phyloP scores from a whole-genome alignment of 1,140 invertebrate genomes.

The Thrips palmi region DNA sequence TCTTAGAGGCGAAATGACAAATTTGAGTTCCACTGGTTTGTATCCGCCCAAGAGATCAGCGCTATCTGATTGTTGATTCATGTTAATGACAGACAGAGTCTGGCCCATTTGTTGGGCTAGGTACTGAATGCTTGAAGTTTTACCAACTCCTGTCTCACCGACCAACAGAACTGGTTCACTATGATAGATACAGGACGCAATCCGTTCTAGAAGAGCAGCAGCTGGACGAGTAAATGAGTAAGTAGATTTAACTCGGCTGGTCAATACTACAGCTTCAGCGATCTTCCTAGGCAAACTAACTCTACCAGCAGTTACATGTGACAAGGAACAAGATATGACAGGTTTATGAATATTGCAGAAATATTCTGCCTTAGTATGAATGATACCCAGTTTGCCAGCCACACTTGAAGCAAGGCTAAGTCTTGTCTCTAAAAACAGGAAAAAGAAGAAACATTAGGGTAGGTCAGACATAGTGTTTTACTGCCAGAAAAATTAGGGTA shows the following conservation, averaged over 20 bases:
- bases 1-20: conserved; percentile 59
- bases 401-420: conserved; percentile 51
- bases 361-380: conserved; percentile 64
- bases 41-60: conserved; percentile 91
- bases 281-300: conserved; percentile 22
- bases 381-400: conserved; percentile 62
- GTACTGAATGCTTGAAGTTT: conserved; percentile 92
- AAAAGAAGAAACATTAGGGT: conserved; percentile 4
- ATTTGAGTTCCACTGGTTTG: conserved; percentile 85
- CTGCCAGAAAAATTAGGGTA: conserved; percentile 4
- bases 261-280: neutral
- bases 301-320: conserved; percentile 35
- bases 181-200: conserved; percentile 59
- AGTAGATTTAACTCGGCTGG: neutral
- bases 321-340: conserved; percentile 30
- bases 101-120: conserved; percentile 67
- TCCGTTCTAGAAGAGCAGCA: conserved; percentile 64
- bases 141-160: conserved; percentile 96
- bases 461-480: neutral
- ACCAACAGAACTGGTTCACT: conserved; percentile 87
- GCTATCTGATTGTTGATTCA: conserved; percentile 98
- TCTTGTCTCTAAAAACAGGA: conserved; percentile 28
- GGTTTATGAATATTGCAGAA: conserved; percentile 67
- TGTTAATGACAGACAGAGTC: conserved; percentile 88
- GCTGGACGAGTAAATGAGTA: conserved; percentile 43